phyloP scores from a whole-genome alignment of 2,113 vertebrate genomes.

The Actenoides lindsayi region DNA sequence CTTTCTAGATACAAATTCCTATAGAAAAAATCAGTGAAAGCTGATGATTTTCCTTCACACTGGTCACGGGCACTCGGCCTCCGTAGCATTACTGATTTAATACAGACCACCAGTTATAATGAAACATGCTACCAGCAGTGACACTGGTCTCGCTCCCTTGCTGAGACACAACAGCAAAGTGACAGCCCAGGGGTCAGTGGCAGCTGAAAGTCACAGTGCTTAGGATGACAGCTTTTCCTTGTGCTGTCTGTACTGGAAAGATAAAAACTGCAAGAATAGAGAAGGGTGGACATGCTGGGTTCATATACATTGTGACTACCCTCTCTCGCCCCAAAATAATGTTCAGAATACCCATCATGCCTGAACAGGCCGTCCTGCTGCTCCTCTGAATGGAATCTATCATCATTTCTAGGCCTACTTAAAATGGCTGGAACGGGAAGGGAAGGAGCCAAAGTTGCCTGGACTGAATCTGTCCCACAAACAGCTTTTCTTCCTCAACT shows the following conservation, averaged over 20 bases:
- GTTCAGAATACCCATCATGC: neutral
- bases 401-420: constrained; percentile 85
- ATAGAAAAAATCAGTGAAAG: neutral
- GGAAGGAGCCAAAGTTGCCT: constrained; percentile 86
- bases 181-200: rapidly evolving
- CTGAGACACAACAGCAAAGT: neutral
- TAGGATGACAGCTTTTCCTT: neutral
- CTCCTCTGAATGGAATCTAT: neutral
- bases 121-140: too few species aligned
- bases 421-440: constrained; percentile 88
- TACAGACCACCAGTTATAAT: neutral
- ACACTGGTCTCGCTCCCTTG: neutral
- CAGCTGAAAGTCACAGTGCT: neutral
- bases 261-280: neutral
- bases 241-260: neutral
- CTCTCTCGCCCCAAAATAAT: neutral
- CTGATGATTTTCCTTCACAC: neutral
- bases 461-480: constrained; percentile 89
- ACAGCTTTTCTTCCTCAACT: constrained; percentile 97
- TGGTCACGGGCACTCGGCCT: neutral
- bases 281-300: neutral
- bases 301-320: neutral
- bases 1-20: neutral
- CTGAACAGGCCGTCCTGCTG: neutral
- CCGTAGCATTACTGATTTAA: neutral